Base-by-base conservation (phyloP, 2,113 vertebrate genomes). In the Cottus gobio region DNA sequence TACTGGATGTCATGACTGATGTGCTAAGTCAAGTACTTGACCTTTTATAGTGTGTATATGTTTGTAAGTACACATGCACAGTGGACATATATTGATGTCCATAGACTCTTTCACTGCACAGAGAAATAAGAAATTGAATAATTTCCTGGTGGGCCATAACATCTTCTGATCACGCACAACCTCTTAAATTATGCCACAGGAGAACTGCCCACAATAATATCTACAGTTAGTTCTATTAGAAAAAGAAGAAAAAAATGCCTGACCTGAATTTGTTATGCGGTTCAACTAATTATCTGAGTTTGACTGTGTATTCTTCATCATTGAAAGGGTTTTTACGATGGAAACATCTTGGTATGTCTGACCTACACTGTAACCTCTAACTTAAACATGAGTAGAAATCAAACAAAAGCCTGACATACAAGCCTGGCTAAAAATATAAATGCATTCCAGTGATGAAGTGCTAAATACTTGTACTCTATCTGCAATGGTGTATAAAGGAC, bases 401-500 rank as follows among this genome's bases (percentile, higher is more conserved):
- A 77, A 86, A 84, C 85, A 87, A 80, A 85, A 89, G 56, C 31
- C 71, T 42, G 72, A 84, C 57, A 72, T 69, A 34, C 48, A 72
- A 75, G 63, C 37, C 31, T 26, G 65, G 54, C 79, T 87, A 84
- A 85, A 88, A 89, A 91, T 91, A 92, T 64, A 58, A 73, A 54
- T 48, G 31, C 75, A 74, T 85, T 86, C 80, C 77, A 56, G 64
- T 9, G 76, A 79, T 80, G 65, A 84, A 76, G 69, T 44, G 87
- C 75, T 79, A 87, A 90, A 85, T 85, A 64, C 50, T 79, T 74
- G 70, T 15, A 64, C 79, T 85, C 62, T 82, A 85, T 84, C 89
- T 84, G 78, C 70, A 86, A 82, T 28, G 42, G 64, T 71, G 89
- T 87, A 64, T 86, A 87, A 90, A 91, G 86, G 77, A 84, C 88